A percentile compares a stretch with the other conserved stretches of the same genome.
These are phyloP conservation scores for Tetrao urogallus DNA, from an alignment of 2,113 vertebrate species.

Conservation along the genomic window DNA sequence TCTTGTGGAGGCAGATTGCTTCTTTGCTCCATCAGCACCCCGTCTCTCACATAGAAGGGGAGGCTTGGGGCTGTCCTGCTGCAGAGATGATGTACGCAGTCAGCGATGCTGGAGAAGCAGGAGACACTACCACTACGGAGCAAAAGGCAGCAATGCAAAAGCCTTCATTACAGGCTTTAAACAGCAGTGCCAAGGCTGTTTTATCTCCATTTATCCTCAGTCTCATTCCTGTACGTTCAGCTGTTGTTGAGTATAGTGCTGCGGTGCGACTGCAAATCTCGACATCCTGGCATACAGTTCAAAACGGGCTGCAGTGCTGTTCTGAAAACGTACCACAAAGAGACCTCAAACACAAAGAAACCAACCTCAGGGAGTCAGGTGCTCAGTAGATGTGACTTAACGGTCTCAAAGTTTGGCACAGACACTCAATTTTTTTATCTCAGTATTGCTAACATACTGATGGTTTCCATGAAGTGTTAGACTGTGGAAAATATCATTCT, in stretches of 20 bases:
- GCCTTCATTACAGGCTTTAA: not conserved
- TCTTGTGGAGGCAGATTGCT: not conserved
- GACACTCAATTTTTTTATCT: not conserved
- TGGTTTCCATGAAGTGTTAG: not conserved
- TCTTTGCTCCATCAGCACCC: not conserved
- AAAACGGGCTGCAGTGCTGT: not conserved
- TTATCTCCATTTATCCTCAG: rapidly evolving
- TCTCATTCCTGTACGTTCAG: not conserved
- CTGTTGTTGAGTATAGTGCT: not conserved
- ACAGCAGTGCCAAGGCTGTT: not conserved
- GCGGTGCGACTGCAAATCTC: not conserved
- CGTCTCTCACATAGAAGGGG: not conserved
- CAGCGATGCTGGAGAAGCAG: not conserved
- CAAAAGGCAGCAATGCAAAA: not conserved
- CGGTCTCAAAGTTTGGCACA: not conserved
- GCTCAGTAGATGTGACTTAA: not conserved
- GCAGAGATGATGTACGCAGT: not conserved
- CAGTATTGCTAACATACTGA: not conserved
- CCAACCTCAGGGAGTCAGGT: not conserved
- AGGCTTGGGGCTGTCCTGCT: not conserved
- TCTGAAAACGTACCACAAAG: not conserved
- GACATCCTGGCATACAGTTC: not conserved
- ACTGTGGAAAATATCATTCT: not conserved
- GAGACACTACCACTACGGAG: not conserved
- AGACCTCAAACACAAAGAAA: not conserved